These are phyloP conservation scores for Deroplatys truncata DNA, from an alignment of 2,888 invertebrate genomes.

Conservation along the genomic window DNA sequence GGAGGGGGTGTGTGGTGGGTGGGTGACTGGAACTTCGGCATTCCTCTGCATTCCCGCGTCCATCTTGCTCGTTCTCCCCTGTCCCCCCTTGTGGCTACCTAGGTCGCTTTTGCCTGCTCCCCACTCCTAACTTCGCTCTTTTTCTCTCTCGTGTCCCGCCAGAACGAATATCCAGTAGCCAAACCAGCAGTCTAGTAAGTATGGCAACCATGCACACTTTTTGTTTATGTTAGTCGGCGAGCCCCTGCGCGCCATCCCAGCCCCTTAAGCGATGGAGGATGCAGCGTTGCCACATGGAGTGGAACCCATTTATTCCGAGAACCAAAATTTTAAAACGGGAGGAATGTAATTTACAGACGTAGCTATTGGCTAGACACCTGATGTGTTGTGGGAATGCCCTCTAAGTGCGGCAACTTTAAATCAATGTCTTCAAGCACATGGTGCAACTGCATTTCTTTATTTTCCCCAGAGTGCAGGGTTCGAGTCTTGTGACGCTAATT, in stretches of 20 bases:
- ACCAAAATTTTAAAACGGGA: slow-evolving; percentile 5
- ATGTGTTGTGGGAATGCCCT: not conserved
- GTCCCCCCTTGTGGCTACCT: not conserved
- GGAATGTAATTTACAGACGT: not conserved
- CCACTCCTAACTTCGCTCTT: not conserved
- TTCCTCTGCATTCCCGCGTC: slow-evolving; percentile 24
- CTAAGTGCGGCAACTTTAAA: not conserved
- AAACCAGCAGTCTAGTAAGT: slow-evolving; percentile 22
- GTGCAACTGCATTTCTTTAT: not conserved
- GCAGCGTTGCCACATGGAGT: slow-evolving; percentile 25
- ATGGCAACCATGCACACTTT: slow-evolving; percentile 34
- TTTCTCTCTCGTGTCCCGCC: slow-evolving; percentile 22
- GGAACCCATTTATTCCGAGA: slow-evolving; percentile 13
- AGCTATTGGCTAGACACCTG: not conserved
- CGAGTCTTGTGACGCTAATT: not conserved
- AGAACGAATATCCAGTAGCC: slow-evolving; percentile 29
- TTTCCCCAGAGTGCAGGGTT: not conserved
- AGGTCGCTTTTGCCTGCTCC: not conserved
- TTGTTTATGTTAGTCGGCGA: slow-evolving; percentile 34
- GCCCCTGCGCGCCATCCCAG: slow-evolving; percentile 29
- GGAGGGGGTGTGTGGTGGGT: slow-evolving; percentile 15
- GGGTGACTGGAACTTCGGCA: slow-evolving; percentile 27
- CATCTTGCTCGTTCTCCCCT: slow-evolving; percentile 8
- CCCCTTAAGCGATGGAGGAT: slow-evolving; percentile 25
- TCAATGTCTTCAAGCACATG: not conserved